Conservation (phyloP, 1,140 invertebrate genomes). For the Calephelis virginiensis region DNA sequence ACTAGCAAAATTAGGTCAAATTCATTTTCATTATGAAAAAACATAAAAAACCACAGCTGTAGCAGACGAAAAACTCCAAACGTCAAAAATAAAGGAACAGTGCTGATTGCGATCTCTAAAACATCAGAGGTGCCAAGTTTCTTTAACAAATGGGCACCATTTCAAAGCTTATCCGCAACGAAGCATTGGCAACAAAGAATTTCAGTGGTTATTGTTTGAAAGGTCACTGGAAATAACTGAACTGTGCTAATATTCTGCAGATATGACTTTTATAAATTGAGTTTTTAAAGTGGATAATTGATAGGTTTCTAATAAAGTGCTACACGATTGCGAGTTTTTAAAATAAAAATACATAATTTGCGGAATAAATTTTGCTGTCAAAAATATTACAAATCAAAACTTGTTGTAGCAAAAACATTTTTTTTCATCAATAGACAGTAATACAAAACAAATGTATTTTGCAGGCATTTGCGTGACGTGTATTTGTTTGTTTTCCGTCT, state of each 20-base stretch:
- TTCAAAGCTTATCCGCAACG: constrained; percentile 25
- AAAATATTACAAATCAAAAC: too few species aligned
- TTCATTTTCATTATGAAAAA: not conserved
- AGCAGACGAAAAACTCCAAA: not conserved
- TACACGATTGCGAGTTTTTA: too few species aligned
- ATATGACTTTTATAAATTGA: constrained; percentile 6
- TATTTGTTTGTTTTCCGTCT: too few species aligned
- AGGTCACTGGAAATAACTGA: constrained; percentile 3
- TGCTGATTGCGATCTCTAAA: constrained; percentile 25
- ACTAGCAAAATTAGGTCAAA: too few species aligned
- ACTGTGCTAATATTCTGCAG: constrained; percentile 11
- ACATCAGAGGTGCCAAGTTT: constrained; percentile 28
- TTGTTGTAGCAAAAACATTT: too few species aligned
- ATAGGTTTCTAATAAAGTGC: too few species aligned
- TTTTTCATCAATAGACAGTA: too few species aligned
- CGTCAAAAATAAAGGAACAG: not conserved
- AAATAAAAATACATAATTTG: too few species aligned
- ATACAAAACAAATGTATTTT: too few species aligned
- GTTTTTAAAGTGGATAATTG: not conserved
- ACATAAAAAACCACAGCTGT: not conserved
- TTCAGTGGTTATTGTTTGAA: not conserved
- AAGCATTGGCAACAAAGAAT: constrained; percentile 13
- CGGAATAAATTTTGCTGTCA: too few species aligned
- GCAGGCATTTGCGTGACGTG: too few species aligned
- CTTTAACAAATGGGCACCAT: constrained; percentile 26